Base-by-base conservation (phyloP, 2,797 vertebrate genomes). In the Kryptolebias ocellatus region DNA sequence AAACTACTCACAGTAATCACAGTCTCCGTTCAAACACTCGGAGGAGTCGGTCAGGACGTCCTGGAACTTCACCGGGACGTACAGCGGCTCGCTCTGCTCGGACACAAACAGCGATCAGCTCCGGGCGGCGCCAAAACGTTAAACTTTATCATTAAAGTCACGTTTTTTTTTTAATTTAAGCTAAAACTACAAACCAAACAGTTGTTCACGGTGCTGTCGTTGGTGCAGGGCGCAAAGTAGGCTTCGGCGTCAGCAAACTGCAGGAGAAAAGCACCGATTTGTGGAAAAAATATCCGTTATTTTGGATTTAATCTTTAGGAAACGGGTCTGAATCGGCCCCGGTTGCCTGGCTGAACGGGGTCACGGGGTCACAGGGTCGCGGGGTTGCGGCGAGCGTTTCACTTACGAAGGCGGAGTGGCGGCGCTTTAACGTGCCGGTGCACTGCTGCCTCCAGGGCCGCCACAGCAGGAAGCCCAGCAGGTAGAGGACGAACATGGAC, bases 401-500 rank as follows among this genome's bases (percentile, higher is more conserved):
- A 95, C 96, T 96, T 90, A 99, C 97, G 81, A 96, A 95, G 2
- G 94, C 89, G 58, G 94, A 86, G 81, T 90, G 95, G 45, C 92
- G 92, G 68, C 94, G 94, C 61, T 94, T 95, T 79, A 96, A 90
- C 5, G 94, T 89, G 79, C 94, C 93, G 0, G 94, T 95, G 77
- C 97, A 99, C 75, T 96, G 96, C 49, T 98, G 95, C 87, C 96
- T 95, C 97, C 97, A 99, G 0, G 97, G 97, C 80, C 95, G 95
- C 97, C 97, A 99, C 87, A 98, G 91, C 90, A 97, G 90, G 89
- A 99, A 99, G 28, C 97, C 97, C 93, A 99, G 89, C 83, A 99
- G 83, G 74, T 99, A 99, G 0, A 99, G 92, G 60, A 98, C 93
- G 79, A 99, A 99, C 97, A 99, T 98, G 71, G 97, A 98, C 8